Conservation (phyloP, 1,140 invertebrate genomes). For the Microvelia longipes region DNA sequence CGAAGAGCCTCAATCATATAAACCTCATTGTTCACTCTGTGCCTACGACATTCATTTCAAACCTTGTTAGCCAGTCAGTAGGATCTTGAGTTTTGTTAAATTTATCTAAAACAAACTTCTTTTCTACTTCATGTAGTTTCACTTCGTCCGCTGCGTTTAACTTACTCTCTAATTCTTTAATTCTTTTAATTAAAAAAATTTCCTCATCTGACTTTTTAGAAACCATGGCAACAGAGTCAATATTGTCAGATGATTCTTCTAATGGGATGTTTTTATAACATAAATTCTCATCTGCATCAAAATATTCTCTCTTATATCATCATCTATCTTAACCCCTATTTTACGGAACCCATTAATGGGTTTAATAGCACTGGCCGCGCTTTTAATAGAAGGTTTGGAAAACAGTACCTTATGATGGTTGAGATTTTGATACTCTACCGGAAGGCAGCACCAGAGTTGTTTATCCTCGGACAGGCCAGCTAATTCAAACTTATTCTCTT, state of each 20-base stretch:
- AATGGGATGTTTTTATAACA: slow-evolving; percentile 1
- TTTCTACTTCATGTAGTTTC: slow-evolving; percentile 1
- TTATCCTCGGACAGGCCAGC: slow-evolving; percentile 3
- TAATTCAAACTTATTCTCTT: background rate
- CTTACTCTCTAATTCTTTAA: slow-evolving; percentile 1
- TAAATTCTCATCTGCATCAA: slow-evolving; percentile 1
- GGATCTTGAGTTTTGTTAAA: slow-evolving; percentile 2
- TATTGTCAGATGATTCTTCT: background rate
- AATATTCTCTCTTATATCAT: slow-evolving; percentile 2
- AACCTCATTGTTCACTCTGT: background rate
- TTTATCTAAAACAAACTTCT: slow-evolving; percentile 3
- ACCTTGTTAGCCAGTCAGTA: background rate
- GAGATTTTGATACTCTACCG: slow-evolving; percentile 2
- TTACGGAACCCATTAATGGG: slow-evolving; percentile 1
- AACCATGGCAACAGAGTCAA: background rate
- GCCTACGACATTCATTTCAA: background rate
- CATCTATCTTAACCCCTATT: slow-evolving; percentile 2
- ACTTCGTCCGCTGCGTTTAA: background rate
- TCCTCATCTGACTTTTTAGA: background rate
- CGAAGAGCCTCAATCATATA: background rate
- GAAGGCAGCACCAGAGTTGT: background rate
- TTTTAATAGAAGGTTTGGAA: slow-evolving; percentile 2
- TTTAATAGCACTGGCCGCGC: background rate
- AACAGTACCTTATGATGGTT: background rate
- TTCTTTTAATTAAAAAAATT: slow-evolving; percentile 2